Conservation (phyloP, 2,888 invertebrate species). For the Erebia aethiops region DNA sequence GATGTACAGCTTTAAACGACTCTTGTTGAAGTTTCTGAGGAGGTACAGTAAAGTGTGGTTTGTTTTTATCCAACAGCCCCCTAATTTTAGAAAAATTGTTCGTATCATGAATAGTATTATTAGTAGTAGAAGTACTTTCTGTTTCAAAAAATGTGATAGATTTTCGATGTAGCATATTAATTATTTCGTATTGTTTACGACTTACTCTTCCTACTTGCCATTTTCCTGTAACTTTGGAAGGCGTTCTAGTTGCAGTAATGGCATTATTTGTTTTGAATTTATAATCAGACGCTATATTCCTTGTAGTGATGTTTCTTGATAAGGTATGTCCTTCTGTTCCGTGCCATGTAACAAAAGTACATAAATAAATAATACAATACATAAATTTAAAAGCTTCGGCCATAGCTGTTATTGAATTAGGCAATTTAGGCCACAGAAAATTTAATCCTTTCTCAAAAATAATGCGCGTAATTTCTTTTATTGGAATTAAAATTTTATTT, state of each 20-base stretch:
- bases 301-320: neutral
- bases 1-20: slow-evolving; percentile 17
- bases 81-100: slow-evolving; percentile 23
- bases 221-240: slow-evolving; percentile 38
- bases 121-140: slow-evolving; percentile 40
- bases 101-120: neutral
- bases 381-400: neutral
- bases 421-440: neutral
- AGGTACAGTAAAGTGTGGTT: slow-evolving; percentile 10
- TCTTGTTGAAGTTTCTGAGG: slow-evolving; percentile 24
- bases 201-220: slow-evolving; percentile 58
- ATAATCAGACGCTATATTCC: neutral
- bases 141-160: slow-evolving; percentile 56
- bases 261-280: slow-evolving; percentile 4
- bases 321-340: neutral
- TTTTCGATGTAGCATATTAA: slow-evolving; percentile 66
- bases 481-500: neutral
- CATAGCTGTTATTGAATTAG: slow-evolving; percentile 7
- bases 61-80: slow-evolving; percentile 18
- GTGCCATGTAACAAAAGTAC: slow-evolving; percentile 6
- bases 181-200: slow-evolving; percentile 62
- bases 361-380: neutral
- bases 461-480: neutral
- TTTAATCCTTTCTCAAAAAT: neutral
- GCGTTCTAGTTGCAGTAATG: neutral